These are phyloP conservation scores for Gulo gulo DNA, from an alignment of 2,113 vertebrate genomes.

Conservation along the genomic window DNA sequence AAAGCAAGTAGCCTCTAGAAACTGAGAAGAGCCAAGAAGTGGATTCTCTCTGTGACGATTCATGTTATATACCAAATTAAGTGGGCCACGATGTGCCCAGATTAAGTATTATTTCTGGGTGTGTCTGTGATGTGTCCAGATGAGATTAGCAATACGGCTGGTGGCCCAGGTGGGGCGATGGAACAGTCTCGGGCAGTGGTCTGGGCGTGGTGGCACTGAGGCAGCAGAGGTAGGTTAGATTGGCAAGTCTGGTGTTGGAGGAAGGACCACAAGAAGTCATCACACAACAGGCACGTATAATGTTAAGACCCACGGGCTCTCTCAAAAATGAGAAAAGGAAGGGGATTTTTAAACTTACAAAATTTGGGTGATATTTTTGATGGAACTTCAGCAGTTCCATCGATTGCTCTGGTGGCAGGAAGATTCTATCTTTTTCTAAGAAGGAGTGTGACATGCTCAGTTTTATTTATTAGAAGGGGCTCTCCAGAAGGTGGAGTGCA, in stretches of 20 bases:
- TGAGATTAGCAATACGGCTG: background rate
- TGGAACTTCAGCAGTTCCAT: background rate
- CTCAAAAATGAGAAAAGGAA: background rate
- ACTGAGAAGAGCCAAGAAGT: background rate
- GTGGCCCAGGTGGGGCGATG: too few relatives aligned
- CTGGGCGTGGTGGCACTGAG: background rate
- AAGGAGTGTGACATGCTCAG: background rate
- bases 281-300: accelerated
- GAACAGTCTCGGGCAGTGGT: background rate
- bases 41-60: background rate
- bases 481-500: background rate
- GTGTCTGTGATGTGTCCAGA: background rate
- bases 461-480: background rate
- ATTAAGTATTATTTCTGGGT: background rate
- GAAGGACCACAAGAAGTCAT: background rate
- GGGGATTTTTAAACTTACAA: background rate
- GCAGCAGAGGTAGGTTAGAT: background rate
- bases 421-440: background rate
- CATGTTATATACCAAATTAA: background rate
- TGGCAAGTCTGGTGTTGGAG: background rate
- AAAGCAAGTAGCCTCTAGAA: background rate
- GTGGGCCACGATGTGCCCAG: background rate
- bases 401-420: background rate
- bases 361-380: background rate
- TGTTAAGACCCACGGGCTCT: too few relatives aligned